Conservation (phyloP, 2,797 vertebrate species). For the Intellagama lesueurii region DNA sequence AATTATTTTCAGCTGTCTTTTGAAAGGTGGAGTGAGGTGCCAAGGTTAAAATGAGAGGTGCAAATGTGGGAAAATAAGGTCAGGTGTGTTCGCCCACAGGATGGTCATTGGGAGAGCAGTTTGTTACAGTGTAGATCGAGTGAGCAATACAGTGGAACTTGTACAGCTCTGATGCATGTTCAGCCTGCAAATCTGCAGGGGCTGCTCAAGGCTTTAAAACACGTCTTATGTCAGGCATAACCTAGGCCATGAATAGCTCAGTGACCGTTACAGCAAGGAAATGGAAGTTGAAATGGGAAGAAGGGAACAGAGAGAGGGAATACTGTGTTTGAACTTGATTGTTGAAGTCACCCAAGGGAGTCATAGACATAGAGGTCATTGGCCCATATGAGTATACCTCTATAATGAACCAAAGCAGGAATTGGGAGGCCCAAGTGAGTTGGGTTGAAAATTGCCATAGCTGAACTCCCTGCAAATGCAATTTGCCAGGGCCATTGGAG, state of each 20-base stretch:
- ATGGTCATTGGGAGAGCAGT: background rate
- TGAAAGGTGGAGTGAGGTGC: background rate
- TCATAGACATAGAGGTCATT: constrained; percentile 60
- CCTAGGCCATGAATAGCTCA: background rate
- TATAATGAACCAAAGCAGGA: constrained; percentile 67
- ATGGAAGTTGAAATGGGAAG: constrained; percentile 54
- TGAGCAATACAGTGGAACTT: background rate
- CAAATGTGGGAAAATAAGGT: background rate
- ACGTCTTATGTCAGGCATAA: background rate
- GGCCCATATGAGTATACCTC: constrained; percentile 74
- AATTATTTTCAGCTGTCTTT: background rate
- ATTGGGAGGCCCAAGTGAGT: constrained; percentile 66
- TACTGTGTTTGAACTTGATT: constrained; percentile 34
- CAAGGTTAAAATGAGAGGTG: background rate
- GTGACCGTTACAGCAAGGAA: background rate
- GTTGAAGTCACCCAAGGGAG: constrained; percentile 64
- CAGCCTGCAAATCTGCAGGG: background rate
- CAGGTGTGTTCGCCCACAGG: no score
- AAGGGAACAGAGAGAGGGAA: constrained; percentile 50
- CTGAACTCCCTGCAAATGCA: constrained; percentile 66
- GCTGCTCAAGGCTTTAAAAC: background rate
- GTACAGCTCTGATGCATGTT: background rate
- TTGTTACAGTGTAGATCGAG: background rate
- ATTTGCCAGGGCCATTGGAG: constrained; percentile 62
- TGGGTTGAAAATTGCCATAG: constrained; percentile 58